These are phyloP conservation scores for Rhabdomys pumilio DNA, from an alignment of 2,797 vertebrate genomes.

Conservation along the genomic window DNA sequence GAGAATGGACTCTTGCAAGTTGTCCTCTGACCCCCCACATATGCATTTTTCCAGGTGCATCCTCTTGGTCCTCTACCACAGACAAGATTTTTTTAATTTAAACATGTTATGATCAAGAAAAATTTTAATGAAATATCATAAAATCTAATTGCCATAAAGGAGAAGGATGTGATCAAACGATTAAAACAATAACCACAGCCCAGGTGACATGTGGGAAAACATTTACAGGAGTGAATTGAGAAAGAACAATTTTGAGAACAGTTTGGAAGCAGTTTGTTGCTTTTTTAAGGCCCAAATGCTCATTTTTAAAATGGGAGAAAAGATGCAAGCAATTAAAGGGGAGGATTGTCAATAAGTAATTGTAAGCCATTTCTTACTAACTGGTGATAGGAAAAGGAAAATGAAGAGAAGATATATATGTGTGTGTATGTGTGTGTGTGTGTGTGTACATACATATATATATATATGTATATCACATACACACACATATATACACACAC, in stretches of 20 bases:
- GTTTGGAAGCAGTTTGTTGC: neutral
- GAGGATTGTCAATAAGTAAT: neutral
- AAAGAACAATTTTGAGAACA: neutral
- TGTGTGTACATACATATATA: no score
- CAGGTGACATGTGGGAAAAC: neutral
- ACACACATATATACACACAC: no score
- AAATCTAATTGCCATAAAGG: neutral
- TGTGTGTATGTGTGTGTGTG: no score
- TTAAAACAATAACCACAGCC: neutral
- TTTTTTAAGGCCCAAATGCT: neutral
- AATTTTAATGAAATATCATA: neutral
- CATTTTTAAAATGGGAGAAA: constrained; percentile 24
- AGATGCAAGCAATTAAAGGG: neutral
- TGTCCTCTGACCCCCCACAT: neutral
- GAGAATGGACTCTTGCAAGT: neutral
- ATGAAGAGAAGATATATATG: neutral
- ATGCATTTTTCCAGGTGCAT: neutral
- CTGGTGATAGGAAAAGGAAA: neutral
- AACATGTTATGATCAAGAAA: neutral
- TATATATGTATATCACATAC: no score
- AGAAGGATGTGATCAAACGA: constrained; percentile 3
- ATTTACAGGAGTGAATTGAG: neutral
- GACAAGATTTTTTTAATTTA: neutral
- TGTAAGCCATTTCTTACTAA: neutral
- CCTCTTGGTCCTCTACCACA: neutral